Base-by-base conservation (phyloP, 2,113 vertebrate species). In the Pyrgilauda ruficollis region DNA sequence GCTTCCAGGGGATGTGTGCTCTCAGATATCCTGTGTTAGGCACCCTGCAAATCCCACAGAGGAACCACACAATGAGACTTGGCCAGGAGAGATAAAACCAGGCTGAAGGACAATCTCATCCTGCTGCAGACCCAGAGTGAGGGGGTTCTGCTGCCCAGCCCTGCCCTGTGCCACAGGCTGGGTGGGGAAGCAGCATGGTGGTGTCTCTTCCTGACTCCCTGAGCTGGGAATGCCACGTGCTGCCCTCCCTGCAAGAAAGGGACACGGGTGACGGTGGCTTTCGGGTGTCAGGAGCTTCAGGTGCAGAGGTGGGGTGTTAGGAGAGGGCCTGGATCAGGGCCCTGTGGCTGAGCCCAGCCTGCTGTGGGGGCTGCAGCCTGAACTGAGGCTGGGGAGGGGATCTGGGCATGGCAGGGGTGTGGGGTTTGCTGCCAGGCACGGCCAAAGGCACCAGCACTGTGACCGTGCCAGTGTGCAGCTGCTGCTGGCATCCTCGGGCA, bases 241-340 rank as follows among this genome's bases (percentile, higher is more conserved):
- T 69, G 67, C 23, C 2, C 24, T 30, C 68, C 55, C 43, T 70
- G 55, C 23, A 23, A 21, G 72, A 19, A 6, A 13, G 11, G 46
- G 67, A 73, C 9, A 0, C 6, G 7, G 2, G 0, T 7, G 31
- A 1, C 41, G 8, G 37, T 16, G 47, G 26, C 19, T 55, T 22
- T 23, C 3, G 0, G 5, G 20, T 31, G 33, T 12, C 41, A 43
- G 80, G 24, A 69, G n/a, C 31, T 58, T 11, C 0, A 41, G 58
- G 9, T 13, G n/a, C 46, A 67, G 67, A 41, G 33, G 10, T 80
- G 84, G 11, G 31, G 1, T 35, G 17, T 21, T 7, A 6, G 1
- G 12, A 47, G 49, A 35, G 37, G 24, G n/a, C 31, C 53, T 55
- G n/a, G 31, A 3, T 31, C 26, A 20, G 39, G 39, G 39, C 39